phyloP scores from a whole-genome alignment of 2,797 vertebrate species.

The Melanotaenia maccullochi region DNA sequence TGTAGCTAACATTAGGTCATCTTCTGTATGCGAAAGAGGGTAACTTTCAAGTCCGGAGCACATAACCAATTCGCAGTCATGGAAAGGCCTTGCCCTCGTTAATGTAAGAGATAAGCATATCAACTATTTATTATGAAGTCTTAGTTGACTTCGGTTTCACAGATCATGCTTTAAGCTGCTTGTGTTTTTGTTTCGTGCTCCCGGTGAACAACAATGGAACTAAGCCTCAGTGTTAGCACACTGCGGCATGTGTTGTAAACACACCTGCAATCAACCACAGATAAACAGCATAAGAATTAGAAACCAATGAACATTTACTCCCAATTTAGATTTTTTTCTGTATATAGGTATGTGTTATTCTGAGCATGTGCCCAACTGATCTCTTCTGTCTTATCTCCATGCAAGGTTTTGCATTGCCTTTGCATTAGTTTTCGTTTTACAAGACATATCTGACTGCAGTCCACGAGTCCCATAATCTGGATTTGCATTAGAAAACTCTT shows the following conservation, averaged over 20 bases:
- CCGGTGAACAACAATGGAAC: slow-evolving; percentile 11
- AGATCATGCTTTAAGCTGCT: background rate
- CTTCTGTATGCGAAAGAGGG: slow-evolving; percentile 49
- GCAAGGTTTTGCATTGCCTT: background rate
- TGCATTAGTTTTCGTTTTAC: background rate
- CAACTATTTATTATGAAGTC: rapidly evolving
- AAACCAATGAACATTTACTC: background rate
- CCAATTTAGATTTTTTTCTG: background rate
- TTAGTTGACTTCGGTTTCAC: background rate
- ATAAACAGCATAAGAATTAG: background rate
- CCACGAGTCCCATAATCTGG: slow-evolving; percentile 38
- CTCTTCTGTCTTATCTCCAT: background rate
- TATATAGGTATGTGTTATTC: background rate
- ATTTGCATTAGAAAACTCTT: slow-evolving; percentile 20
- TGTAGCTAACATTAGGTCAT: slow-evolving; percentile 33
- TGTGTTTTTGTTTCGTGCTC: background rate
- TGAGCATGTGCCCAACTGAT: background rate
- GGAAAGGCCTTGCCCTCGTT: slow-evolving; percentile 29
- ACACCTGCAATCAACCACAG: slow-evolving; percentile 7
- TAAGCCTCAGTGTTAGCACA: slow-evolving; percentile 26
- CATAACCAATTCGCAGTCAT: background rate
- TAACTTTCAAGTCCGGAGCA: slow-evolving; percentile 52
- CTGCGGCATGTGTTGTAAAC: slow-evolving; percentile 59
- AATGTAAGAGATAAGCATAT: background rate
- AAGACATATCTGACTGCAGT: background rate